Evolutionary conservation across 2,888 invertebrate genomes (phyloP).

Genomic region (Oegoconia quadripuncta): DNA sequence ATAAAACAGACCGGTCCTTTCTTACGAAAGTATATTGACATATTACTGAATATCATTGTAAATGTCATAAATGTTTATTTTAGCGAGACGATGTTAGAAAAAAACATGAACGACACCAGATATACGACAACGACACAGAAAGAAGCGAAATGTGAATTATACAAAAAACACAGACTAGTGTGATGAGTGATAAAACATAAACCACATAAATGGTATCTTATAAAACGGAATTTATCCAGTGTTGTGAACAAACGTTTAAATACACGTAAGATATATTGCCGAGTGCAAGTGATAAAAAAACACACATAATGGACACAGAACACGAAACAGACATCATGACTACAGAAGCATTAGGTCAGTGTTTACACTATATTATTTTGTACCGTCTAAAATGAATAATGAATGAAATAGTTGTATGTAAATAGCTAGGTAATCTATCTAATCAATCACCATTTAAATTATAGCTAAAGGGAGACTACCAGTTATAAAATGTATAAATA

Average conservation of each 20-base stretch:
- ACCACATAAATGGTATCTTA: no score
- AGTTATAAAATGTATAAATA: no score
- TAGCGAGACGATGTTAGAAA: background rate
- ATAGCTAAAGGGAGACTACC: no score
- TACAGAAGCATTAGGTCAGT: constrained; percentile 72
- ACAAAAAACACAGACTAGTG: constrained; percentile 1
- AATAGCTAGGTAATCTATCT: no score
- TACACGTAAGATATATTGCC: background rate
- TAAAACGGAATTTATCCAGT: background rate
- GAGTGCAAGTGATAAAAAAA: constrained; percentile 25
- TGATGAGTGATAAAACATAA: constrained; percentile 2
- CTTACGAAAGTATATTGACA: no score
- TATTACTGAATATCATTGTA: no score
- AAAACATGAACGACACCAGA: background rate
- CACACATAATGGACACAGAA: constrained; percentile 55
- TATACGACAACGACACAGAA: background rate
- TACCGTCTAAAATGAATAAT: constrained; percentile 26
- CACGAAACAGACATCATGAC: constrained; percentile 60
- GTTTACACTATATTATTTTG: constrained; percentile 12
- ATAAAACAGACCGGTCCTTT: no score
- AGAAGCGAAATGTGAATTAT: constrained; percentile 12
- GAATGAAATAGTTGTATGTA: constrained; percentile 10
- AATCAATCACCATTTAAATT: no score
- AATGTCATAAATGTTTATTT: no score
- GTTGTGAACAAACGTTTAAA: background rate